phyloP scores from a whole-genome alignment of 2,888 invertebrate species.

The Zootermopsis nevadensis region DNA sequence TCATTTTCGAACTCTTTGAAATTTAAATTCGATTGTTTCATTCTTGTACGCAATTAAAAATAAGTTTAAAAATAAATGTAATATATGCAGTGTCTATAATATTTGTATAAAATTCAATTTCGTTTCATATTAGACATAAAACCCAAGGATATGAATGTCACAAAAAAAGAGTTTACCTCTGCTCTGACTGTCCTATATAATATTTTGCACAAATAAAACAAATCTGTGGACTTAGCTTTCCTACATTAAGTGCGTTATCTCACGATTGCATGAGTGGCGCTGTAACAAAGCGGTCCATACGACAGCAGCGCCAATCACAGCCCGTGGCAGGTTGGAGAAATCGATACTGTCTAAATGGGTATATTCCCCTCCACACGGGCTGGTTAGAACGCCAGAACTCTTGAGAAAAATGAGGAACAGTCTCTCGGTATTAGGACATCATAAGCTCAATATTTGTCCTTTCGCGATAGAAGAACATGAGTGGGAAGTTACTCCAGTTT shows the following conservation, averaged over 20 bases:
- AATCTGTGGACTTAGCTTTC: neutral
- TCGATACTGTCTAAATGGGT: slow-evolving; percentile 13
- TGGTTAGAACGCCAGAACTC: too few relatives aligned
- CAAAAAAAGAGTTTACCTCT: neutral
- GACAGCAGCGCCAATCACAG: slow-evolving; percentile 25
- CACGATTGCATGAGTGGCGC: neutral
- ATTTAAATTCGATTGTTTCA: neutral
- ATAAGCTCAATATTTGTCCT: neutral
- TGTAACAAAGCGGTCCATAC: slow-evolving; percentile 7
- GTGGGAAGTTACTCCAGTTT: too few relatives aligned
- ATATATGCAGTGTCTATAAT: neutral
- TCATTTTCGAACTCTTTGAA: neutral
- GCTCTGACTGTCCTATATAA: neutral
- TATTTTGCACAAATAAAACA: neutral
- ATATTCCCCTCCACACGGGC: neutral
- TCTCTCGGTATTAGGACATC: neutral
- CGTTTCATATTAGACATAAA: neutral
- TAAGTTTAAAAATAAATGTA: neutral
- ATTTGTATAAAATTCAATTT: neutral
- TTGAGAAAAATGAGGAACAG: neutral
- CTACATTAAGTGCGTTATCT: slow-evolving; percentile 16
- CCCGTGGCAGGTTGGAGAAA: slow-evolving; percentile 8
- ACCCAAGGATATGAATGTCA: neutral
- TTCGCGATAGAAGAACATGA: neutral
- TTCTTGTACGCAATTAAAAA: neutral